phyloP scores from a whole-genome alignment of 1,140 invertebrate genomes.

The Sycophaga agraensis region DNA sequence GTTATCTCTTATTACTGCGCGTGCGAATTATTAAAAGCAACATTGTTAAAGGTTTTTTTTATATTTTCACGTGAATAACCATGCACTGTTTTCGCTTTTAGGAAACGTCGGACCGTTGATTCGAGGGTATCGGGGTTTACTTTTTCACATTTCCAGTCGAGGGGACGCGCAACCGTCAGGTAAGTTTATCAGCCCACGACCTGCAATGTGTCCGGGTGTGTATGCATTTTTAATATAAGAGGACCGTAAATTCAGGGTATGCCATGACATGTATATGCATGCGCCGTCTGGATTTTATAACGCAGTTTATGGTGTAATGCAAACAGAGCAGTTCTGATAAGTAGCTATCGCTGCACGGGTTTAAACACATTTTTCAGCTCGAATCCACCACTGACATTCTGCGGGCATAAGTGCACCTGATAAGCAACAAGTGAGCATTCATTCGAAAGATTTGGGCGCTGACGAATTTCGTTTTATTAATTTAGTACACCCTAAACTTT shows the following conservation, averaged over 20 bases:
- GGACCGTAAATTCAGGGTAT: slow-evolving; percentile 48
- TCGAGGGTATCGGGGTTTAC: slow-evolving; percentile 22
- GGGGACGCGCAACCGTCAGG: slow-evolving; percentile 36
- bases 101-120: slow-evolving; percentile 13
- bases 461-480: slow-evolving; percentile 26
- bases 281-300: slow-evolving; percentile 52
- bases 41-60: no score
- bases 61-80: no score
- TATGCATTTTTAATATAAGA: slow-evolving; percentile 50
- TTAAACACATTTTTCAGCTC: slow-evolving; percentile 49
- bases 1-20: no score
- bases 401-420: slow-evolving; percentile 43
- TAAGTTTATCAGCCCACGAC: slow-evolving; percentile 40
- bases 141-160: slow-evolving; percentile 18
- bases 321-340: slow-evolving; percentile 54
- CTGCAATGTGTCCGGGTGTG: slow-evolving; percentile 32
- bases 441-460: slow-evolving; percentile 15
- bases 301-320: slow-evolving; percentile 50
- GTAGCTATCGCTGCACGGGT: slow-evolving; percentile 53
- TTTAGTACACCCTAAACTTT: slow-evolving; percentile 15
- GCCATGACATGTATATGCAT: slow-evolving; percentile 39
- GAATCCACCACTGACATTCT: slow-evolving; percentile 11
- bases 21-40: no score
- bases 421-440: slow-evolving; percentile 45
- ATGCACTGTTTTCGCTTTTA: no score